Evolutionary conservation across 64 coral and sea anemone genomes (phyloP).

Genomic region (Acropora yongei): DNA sequence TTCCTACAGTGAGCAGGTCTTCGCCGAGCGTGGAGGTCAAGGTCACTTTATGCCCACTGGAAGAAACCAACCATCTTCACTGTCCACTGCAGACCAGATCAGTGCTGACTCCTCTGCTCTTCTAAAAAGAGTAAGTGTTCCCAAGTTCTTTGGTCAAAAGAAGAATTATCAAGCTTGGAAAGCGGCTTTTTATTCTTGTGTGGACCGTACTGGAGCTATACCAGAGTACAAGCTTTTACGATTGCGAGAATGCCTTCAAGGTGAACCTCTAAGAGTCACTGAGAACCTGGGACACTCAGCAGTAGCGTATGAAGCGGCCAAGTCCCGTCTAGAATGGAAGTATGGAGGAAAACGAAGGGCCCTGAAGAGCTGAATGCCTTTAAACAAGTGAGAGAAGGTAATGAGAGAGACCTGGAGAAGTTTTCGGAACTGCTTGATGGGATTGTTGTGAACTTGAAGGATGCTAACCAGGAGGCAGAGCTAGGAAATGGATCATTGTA

Average conservation of each 20-base stretch:
- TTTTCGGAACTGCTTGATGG: conserved; percentile 65
- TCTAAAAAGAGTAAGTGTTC: background rate
- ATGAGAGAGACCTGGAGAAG: conserved; percentile 58
- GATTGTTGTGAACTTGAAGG: conserved; percentile 59
- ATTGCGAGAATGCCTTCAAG: too few relatives aligned
- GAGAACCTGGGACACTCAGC: too few relatives aligned
- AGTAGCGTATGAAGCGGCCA: too few relatives aligned
- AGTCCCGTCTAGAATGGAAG: background rate
- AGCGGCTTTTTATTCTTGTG: too few relatives aligned
- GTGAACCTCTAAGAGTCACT: too few relatives aligned
- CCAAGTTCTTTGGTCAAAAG: too few relatives aligned
- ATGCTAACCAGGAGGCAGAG: conserved; percentile 47
- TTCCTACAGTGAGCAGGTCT: background rate
- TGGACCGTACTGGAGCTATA: too few relatives aligned
- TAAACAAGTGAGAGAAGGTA: conserved; percentile 37
- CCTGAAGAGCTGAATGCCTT: conserved; percentile 47
- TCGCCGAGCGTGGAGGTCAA: background rate
- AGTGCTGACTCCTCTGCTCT: background rate
- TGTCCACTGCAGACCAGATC: background rate
- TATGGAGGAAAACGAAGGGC: conserved; percentile 60
- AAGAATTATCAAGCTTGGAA: too few relatives aligned
- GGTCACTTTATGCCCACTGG: background rate
- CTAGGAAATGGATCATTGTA: conserved; percentile 57
- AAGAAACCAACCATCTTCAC: background rate
- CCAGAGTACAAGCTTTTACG: too few relatives aligned